These are phyloP conservation scores for Acanthurus leucopareius DNA, from an alignment of 2,797 vertebrate species.

Conservation along the genomic window DNA sequence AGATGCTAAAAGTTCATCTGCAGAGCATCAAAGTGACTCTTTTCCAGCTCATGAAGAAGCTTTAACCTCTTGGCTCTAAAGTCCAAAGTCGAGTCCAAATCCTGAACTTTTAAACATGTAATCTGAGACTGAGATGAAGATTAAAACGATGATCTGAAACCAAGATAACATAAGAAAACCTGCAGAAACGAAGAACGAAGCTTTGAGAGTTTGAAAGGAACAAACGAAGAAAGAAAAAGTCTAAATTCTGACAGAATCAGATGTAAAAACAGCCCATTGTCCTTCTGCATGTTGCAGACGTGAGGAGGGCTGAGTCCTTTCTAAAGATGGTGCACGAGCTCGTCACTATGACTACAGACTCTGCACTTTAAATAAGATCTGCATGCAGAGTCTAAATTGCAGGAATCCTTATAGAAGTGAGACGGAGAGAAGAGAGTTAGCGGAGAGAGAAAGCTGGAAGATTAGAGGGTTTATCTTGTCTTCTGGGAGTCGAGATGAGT, in stretches of 20 bases:
- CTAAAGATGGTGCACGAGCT: background rate
- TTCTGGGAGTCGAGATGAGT: conserved; percentile 44
- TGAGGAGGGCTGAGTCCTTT: too few species aligned
- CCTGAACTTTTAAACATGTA: background rate
- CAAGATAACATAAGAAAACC: background rate
- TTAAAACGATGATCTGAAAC: background rate
- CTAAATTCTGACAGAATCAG: too few species aligned
- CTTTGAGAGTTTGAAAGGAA: too few species aligned
- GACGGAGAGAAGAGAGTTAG: background rate
- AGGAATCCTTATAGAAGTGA: conserved; percentile 17
- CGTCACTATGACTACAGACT: conserved; percentile 35
- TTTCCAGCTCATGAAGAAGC: background rate
- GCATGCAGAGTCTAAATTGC: conserved; percentile 24
- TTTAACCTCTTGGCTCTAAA: background rate
- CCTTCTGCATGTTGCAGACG: background rate
- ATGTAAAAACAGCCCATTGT: too few species aligned
- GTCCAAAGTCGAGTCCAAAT: background rate
- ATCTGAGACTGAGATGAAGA: background rate
- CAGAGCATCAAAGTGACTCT: background rate
- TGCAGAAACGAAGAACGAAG: too few species aligned
- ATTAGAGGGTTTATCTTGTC: conserved; percentile 51
- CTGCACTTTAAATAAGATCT: conserved; percentile 38
- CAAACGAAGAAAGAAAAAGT: too few species aligned
- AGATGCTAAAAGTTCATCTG: background rate
- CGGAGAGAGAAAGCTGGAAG: conserved; percentile 16